Conservation (phyloP, 2,888 invertebrate species). For the Acleris cristana region DNA sequence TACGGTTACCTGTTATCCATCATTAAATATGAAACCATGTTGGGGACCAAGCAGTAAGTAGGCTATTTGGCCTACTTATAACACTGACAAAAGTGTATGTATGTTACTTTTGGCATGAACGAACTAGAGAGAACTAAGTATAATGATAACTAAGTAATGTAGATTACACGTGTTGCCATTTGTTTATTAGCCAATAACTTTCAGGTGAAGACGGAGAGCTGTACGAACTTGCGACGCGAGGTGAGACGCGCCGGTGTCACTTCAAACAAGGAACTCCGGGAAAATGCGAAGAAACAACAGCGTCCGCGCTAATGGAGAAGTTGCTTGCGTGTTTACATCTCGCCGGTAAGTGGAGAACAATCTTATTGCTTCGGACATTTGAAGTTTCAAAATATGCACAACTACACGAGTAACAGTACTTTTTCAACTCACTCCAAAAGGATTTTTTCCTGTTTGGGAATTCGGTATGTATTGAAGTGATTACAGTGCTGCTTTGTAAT, state of each 20-base stretch:
- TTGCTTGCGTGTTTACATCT: not conserved
- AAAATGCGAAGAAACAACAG: constrained; percentile 11
- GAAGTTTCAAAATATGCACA: not conserved
- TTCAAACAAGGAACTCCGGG: constrained; percentile 8
- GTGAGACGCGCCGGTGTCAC: not conserved
- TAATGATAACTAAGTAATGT: not conserved
- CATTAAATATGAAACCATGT: too few species aligned
- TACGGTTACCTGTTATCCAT: too few species aligned
- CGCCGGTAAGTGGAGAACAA: not conserved
- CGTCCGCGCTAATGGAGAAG: constrained; percentile 13
- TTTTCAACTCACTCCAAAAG: too few species aligned
- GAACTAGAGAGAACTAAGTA: not conserved
- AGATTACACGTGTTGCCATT: not conserved
- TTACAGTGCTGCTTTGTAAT: too few species aligned
- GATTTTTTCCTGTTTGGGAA: too few species aligned
- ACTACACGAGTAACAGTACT: too few species aligned
- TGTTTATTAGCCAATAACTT: not conserved
- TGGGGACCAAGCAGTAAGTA: too few species aligned
- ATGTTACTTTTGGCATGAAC: too few species aligned
- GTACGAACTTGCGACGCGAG: not conserved
- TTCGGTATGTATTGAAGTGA: too few species aligned
- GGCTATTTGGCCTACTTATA: too few species aligned
- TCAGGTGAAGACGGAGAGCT: not conserved
- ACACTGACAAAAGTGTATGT: too few species aligned
- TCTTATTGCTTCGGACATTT: not conserved